Base-by-base conservation (phyloP, 2,888 invertebrate genomes). In the Acheta domesticus region DNA sequence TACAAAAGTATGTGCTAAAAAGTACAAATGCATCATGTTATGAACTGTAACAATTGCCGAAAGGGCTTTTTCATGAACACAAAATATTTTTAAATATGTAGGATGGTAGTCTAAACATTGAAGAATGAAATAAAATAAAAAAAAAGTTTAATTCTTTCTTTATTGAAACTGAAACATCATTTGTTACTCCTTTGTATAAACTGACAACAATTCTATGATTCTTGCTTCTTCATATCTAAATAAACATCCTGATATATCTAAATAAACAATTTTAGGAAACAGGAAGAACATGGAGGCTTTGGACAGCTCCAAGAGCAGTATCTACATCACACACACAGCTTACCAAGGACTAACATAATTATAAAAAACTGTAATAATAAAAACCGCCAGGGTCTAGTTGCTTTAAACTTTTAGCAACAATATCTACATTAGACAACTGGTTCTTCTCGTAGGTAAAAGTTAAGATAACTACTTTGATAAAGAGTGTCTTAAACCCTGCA, bases 401-500 rank as follows among this genome's bases (percentile, higher is more conserved):
- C 74, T 79, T 76, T 20, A 79, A 49, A 14, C n/a, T 62, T n/a
- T 62, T 62, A 62, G 73, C 79, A 79, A 73, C 76, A 79, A 76
- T 79, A 79, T 79, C 76, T 79, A 79, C 62, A 79, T n/a, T 75
- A 62, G 62, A 62, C 62, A 62, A 62, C 62, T 19, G 62, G 62
- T 78, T 74, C 74, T 78, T 78, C 20, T 78, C 48, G n/a, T 75
- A 75, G 49, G 75, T 75, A 74, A 75, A 75, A 75, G 50, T 76
- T 23, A 49, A 75, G 75, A 76, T 75, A 50, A 76, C 75, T 75
- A 76, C 36, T 23, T 75, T 79, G 74, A 20, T 74, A 74, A 74
- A 20, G 78, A 36, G 78, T 78, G 78, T 49, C 75, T 75, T 20
- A 79, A 76, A 79, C 79, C 79, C 79, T 79, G 79, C 78, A 48